Evolutionary conservation across 2,797 vertebrate genomes (phyloP).

Genomic region (Vultur gryphus): DNA sequence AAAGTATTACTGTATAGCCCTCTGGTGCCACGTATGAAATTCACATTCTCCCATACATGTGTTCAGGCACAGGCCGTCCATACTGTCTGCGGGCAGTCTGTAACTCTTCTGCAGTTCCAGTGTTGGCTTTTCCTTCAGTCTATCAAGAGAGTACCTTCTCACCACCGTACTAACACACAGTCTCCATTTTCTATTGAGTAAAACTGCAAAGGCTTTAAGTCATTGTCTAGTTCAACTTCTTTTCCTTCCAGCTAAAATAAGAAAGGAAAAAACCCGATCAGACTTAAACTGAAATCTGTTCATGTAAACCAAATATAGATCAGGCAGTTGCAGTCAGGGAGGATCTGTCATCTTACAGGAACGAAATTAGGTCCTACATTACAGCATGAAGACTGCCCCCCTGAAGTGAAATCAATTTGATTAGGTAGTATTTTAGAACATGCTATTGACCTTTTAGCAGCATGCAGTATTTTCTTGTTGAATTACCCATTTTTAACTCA

Average conservation of each 20-base stretch:
- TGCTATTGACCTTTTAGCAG: not conserved
- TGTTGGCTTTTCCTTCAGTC: not conserved
- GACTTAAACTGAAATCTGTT: not conserved
- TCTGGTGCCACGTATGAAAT: not conserved
- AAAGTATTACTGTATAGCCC: not conserved
- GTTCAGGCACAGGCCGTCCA: not conserved
- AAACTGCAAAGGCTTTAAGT: conserved; percentile 87
- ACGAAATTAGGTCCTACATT: not conserved
- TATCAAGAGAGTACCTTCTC: not conserved
- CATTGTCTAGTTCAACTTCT: conserved; percentile 88
- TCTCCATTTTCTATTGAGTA: conserved; percentile 91
- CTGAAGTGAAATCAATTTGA: not conserved
- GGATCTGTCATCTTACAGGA: not conserved
- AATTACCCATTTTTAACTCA: conserved; percentile 60
- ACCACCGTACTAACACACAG: conserved; percentile 88
- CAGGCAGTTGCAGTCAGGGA: not conserved
- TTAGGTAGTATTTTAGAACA: not conserved
- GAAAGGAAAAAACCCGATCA: not conserved
- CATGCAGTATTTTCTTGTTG: not conserved
- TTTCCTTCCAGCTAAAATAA: conserved; percentile 79
- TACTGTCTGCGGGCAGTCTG: not conserved
- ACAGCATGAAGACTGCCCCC: not conserved
- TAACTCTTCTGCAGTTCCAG: not conserved
- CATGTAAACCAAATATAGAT: not conserved
- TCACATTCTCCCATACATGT: not conserved